Evolutionary conservation across 2,113 vertebrate species (phyloP).

Genomic region (Oriolus oriolus): DNA sequence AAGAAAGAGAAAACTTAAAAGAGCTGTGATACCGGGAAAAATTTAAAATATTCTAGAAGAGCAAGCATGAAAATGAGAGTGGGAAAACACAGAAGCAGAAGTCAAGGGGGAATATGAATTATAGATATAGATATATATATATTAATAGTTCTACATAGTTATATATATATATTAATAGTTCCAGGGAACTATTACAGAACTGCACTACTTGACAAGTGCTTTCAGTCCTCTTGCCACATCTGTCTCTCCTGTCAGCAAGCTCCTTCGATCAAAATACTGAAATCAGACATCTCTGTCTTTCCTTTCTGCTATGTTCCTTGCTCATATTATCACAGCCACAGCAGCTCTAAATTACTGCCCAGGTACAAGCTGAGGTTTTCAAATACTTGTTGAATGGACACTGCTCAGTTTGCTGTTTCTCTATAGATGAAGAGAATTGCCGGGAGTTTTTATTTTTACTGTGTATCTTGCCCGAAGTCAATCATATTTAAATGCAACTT

Average conservation of each 20-base stretch:
- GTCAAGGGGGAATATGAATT: neutral
- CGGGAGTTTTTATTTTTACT: neutral
- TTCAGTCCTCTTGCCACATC: neutral
- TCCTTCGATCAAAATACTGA: neutral
- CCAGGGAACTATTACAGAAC: neutral
- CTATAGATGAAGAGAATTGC: neutral
- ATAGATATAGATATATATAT: neutral
- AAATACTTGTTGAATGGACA: neutral
- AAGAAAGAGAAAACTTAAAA: neutral
- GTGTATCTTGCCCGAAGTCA: neutral
- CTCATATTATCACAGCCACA: neutral
- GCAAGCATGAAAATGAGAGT: neutral
- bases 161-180: neutral
- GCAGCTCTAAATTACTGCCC: neutral
- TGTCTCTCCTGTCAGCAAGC: neutral
- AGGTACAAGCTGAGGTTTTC: neutral
- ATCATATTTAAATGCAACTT: neutral
- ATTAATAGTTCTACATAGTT: neutral
- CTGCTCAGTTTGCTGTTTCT: neutral
- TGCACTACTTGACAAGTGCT: neutral
- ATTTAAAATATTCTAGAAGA: neutral
- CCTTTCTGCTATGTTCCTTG: neutral
- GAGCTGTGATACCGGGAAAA: neutral
- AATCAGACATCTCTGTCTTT: neutral
- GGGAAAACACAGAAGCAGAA: neutral